A percentile compares a stretch with the other conserved stretches of the same genome.
Evolutionary conservation across 1,140 invertebrate species (phyloP).

Genomic region (Leptestheria dahalacensis): DNA sequence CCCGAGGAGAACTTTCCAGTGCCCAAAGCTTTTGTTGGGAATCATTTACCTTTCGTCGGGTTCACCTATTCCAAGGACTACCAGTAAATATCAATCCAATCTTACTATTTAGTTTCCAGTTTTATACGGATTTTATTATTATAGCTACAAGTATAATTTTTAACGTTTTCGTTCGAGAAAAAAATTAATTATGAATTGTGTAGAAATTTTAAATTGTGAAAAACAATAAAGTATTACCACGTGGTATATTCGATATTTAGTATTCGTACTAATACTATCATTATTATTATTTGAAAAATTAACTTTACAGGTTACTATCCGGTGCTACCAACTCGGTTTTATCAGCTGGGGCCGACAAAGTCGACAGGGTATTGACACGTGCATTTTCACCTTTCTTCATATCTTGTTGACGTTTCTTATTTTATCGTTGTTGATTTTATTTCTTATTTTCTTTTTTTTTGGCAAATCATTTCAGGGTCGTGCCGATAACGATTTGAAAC

Average conservation of each 20-base stretch:
- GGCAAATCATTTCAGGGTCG: background rate
- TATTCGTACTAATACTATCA: background rate
- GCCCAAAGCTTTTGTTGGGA: constrained; percentile 93
- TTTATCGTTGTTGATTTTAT: constrained; percentile 6
- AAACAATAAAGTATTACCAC: too few relatives aligned
- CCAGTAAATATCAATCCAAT: too few relatives aligned
- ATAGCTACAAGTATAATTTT: too few relatives aligned
- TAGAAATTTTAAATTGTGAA: too few relatives aligned
- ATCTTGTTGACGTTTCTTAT: background rate
- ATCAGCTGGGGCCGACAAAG: constrained; percentile 1
- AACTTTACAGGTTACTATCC: background rate
- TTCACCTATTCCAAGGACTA: constrained; percentile 94
- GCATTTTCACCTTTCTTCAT: background rate
- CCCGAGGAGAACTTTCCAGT: constrained; percentile 82
- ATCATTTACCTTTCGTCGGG: constrained; percentile 96
- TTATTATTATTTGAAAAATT: background rate
- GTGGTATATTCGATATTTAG: too few relatives aligned
- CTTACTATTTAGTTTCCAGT: too few relatives aligned
- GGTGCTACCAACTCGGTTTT: background rate
- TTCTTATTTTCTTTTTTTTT: too few relatives aligned
- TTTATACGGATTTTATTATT: too few relatives aligned
- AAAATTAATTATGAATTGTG: too few relatives aligned
- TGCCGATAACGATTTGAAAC: background rate
- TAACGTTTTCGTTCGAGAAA: too few relatives aligned
- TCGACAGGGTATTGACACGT: constrained; percentile 7